Conservation (phyloP, 2,797 vertebrate genomes). For the Adrianichthys oophorus region DNA sequence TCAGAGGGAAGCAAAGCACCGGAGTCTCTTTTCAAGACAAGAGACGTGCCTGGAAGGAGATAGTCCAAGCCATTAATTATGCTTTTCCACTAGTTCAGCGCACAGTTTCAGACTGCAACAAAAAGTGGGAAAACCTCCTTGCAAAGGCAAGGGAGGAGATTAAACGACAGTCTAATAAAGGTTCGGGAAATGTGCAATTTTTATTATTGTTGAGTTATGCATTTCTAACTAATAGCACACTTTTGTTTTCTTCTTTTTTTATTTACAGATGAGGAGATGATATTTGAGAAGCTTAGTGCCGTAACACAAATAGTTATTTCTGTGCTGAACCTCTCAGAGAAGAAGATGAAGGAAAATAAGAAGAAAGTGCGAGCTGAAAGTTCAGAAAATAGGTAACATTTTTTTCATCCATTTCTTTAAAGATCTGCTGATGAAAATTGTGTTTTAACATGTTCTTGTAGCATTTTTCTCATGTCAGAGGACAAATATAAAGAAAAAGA, state of each 20-base stretch:
- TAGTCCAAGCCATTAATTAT: conserved; percentile 48
- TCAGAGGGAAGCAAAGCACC: conserved; percentile 54
- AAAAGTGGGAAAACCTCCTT: conserved; percentile 68
- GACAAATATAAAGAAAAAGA: too few species aligned
- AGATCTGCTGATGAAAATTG: background rate
- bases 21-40: conserved; percentile 53
- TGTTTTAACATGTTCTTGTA: background rate
- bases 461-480: too few species aligned
- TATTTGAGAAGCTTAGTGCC: conserved; percentile 44
- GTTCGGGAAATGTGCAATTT: conserved; percentile 23
- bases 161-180: conserved; percentile 50
- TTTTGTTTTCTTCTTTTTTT: background rate
- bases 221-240: background rate
- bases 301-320: conserved; percentile 64
- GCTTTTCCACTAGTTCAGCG: conserved; percentile 57
- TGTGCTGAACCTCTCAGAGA: conserved; percentile 57
- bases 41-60: conserved; percentile 62
- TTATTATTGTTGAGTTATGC: background rate
- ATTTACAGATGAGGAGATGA: conserved; percentile 43
- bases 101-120: conserved; percentile 60
- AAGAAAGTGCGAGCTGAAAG: conserved; percentile 34
- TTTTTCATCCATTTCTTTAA: background rate
- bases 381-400: conserved; percentile 44
- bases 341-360: conserved; percentile 28
- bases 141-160: conserved; percentile 64